These are phyloP conservation scores for Chiroxiphia lanceolata DNA, from an alignment of 2,797 vertebrate genomes.

Conservation along the genomic window DNA sequence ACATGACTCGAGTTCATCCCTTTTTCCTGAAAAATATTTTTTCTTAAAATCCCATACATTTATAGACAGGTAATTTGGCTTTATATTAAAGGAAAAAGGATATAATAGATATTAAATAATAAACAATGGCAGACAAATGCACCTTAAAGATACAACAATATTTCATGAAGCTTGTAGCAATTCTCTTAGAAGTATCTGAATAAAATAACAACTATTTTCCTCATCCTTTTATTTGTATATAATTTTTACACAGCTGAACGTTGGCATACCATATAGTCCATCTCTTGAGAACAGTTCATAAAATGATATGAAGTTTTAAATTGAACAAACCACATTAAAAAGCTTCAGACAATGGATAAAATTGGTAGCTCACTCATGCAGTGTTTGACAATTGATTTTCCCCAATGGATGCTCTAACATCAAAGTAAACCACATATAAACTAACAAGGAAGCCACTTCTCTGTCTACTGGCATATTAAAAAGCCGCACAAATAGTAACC, in stretches of 20 bases:
- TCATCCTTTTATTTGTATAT: neutral
- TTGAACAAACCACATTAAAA: neutral
- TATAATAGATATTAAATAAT: neutral
- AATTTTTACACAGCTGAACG: neutral
- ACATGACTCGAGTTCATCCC: slow-evolving; percentile 68
- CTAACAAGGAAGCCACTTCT: neutral
- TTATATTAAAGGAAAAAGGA: neutral
- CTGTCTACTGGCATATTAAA: neutral
- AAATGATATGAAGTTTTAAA: neutral
- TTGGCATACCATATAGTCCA: neutral
- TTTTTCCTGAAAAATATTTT: slow-evolving; percentile 76
- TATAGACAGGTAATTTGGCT: neutral
- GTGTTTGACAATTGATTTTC: neutral
- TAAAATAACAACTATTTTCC: neutral
- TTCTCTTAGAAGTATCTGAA: neutral
- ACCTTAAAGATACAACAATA: neutral
- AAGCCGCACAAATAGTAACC: neutral
- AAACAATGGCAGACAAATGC: neutral
- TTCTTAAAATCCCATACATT: neutral
- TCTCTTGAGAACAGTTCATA: neutral
- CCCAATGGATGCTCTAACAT: neutral
- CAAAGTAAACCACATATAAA: neutral
- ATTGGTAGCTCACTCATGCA: neutral
- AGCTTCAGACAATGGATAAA: neutral
- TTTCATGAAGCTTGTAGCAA: neutral